Evolutionary conservation across 1,140 invertebrate species (phyloP), one percentile per base, ranked within the genome.

Genomic region (Drosophila jambulina): DNA sequence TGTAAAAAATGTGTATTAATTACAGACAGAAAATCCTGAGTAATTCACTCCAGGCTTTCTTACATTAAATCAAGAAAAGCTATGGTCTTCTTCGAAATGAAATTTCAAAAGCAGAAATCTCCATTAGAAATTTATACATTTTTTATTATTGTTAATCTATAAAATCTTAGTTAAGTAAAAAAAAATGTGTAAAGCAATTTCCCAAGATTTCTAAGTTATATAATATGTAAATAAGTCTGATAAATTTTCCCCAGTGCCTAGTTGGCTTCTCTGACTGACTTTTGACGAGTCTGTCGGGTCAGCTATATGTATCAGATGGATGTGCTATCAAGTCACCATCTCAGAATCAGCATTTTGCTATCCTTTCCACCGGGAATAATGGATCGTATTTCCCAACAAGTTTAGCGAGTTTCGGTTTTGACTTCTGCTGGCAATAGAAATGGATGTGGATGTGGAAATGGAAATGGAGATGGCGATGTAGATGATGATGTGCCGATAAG

Each of bases 301-400:
- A 88, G 51, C 58, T 46, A 76, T 42, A 76, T 77, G 59, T 77
- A 54, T 85, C 72, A 69, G 75, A 56, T 54, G 53, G 34, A 38
- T 56, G 53, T 25, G 57, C 85, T 90, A 90, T 90, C 85, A 82
- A 90, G 78, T 85, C 85, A 85, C 78, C 85, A 88, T 88, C 78
- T 45, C 6, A 29, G 34, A 23, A 42, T 68, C 51, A 6, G 17
- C 13, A 65, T 54, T 42, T 46, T 13, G 21, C 48, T 38, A 56
- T 72, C 53, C 23, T 42, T 57, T 19, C 56, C 29, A 57, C 38
- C 21, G 49, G 67, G 67, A 68, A 70, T 43, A 59, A 43, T 57
- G 32, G 87, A 90, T 91, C 90, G 74, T 70, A 68, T 91, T 91
- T 83, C 86, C 84, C 90, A 81, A 91, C 90, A 81, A 91, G 90